Evolutionary conservation across 1,140 invertebrate species (phyloP).

Genomic region (Holotrichia oblita): DNA sequence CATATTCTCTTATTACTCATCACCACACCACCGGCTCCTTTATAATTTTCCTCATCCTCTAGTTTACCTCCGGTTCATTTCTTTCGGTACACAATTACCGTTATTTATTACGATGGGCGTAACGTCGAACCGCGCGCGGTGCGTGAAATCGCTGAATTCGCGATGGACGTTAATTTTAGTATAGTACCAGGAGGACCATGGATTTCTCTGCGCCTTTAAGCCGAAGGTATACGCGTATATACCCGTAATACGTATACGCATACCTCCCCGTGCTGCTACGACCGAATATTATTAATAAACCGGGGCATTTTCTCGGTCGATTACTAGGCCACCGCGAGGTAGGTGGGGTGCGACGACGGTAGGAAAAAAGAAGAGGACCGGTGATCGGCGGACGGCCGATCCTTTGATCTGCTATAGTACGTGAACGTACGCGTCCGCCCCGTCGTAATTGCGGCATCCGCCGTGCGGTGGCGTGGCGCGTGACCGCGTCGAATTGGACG

Average conservation of each 20-base stretch:
- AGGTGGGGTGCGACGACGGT: not conserved
- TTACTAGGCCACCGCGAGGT: slow-evolving; percentile 38
- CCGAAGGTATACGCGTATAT: too few species aligned
- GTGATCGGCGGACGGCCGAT: too few species aligned
- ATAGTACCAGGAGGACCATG: not conserved
- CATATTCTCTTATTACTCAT: too few species aligned
- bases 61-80: not conserved
- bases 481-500: slow-evolving; percentile 46
- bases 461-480: slow-evolving; percentile 42
- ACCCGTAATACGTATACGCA: not conserved
- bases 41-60: not conserved
- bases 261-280: not conserved
- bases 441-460: slow-evolving; percentile 45
- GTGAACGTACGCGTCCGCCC: not conserved
- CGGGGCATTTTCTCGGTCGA: slow-evolving; percentile 44
- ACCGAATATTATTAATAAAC: slow-evolving; percentile 46
- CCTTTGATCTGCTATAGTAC: slow-evolving; percentile 43
- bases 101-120: slow-evolving; percentile 1
- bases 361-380: too few species aligned
- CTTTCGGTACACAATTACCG: not conserved
- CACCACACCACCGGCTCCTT: too few species aligned
- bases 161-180: slow-evolving; percentile 12
- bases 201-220: not conserved
- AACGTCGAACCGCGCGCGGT: not conserved
- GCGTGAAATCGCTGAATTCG: slow-evolving; percentile 4